Percentiles rank a stretch among this genome's conserved stretches.
Evolutionary conservation across 2,888 invertebrate species (phyloP).

Genomic region (Aleiodes testaceus): DNA sequence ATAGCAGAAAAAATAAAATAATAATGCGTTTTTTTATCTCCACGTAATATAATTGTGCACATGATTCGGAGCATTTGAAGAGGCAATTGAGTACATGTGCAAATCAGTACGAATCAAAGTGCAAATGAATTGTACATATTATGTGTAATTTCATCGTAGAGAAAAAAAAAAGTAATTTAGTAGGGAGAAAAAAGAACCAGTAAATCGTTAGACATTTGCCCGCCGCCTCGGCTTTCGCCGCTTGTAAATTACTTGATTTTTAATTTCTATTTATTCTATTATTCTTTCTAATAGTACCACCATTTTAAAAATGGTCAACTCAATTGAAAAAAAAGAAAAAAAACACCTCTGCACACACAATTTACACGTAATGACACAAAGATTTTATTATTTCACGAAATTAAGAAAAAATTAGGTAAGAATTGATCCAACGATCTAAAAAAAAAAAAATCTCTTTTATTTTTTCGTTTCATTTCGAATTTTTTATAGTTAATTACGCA

Average conservation of each 20-base stretch:
- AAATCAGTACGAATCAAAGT: slow-evolving; percentile 10
- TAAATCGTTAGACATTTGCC: slow-evolving; percentile 9
- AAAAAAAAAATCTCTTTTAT: slow-evolving; percentile 1
- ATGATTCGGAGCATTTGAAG: not conserved
- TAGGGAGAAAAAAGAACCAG: slow-evolving; percentile 20
- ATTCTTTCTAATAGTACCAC: not conserved
- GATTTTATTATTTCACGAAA: not conserved
- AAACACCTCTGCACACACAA: not conserved
- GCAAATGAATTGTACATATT: slow-evolving; percentile 33
- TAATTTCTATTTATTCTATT: not conserved
- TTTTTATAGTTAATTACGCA: not conserved
- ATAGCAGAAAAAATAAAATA: slow-evolving; percentile 10
- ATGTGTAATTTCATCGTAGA: slow-evolving; percentile 23
- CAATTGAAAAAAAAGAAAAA: not conserved
- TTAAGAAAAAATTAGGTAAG: not conserved
- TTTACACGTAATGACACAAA: not conserved
- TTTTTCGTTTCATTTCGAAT: not conserved
- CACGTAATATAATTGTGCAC: slow-evolving; percentile 1
- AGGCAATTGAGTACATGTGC: not conserved
- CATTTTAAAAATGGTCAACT: slow-evolving; percentile 8
- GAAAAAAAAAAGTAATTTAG: not conserved
- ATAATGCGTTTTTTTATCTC: slow-evolving; percentile 35
- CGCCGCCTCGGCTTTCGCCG: not conserved
- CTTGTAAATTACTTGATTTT: not conserved
- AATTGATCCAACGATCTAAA: slow-evolving; percentile 1